Conservation (phyloP, 2,888 invertebrate genomes). For the Ellobium chinense region DNA sequence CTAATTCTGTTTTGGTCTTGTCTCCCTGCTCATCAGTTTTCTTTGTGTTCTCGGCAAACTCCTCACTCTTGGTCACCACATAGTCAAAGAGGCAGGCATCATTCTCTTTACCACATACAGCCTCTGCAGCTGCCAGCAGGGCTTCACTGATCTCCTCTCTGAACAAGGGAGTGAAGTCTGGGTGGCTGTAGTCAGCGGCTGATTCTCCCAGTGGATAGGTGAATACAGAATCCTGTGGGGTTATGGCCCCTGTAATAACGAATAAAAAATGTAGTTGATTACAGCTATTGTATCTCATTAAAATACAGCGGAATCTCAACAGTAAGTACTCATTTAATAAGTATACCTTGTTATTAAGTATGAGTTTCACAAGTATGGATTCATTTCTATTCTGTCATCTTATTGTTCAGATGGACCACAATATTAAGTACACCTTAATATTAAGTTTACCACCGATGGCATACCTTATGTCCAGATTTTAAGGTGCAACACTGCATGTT, state of each 20-base stretch:
- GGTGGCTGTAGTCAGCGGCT: conserved; percentile 19
- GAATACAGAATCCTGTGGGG: not conserved
- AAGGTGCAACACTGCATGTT: no score
- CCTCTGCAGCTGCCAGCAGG: not conserved
- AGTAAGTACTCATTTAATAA: no score
- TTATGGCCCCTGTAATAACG: conserved; percentile 31
- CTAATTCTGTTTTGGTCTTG: not conserved
- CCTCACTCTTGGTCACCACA: not conserved
- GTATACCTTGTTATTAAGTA: no score
- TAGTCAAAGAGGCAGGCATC: conserved; percentile 39
- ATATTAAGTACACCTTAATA: no score
- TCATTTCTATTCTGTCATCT: no score
- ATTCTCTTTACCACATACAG: conserved; percentile 9
- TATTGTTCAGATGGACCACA: no score
- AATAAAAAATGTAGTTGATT: no score
- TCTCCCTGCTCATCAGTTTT: not conserved
- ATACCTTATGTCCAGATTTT: no score
- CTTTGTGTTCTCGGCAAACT: not conserved
- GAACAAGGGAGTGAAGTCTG: conserved; percentile 32
- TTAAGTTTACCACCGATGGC: no score
- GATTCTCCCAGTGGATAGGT: conserved; percentile 15
- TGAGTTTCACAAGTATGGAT: no score
- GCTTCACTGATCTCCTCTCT: conserved; percentile 10
- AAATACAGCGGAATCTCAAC: no score
- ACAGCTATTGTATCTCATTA: no score